Evolutionary conservation across 2,888 invertebrate genomes (phyloP), one percentile per base, ranked within the genome.

Genomic region (Drosophila buzzatii): DNA sequence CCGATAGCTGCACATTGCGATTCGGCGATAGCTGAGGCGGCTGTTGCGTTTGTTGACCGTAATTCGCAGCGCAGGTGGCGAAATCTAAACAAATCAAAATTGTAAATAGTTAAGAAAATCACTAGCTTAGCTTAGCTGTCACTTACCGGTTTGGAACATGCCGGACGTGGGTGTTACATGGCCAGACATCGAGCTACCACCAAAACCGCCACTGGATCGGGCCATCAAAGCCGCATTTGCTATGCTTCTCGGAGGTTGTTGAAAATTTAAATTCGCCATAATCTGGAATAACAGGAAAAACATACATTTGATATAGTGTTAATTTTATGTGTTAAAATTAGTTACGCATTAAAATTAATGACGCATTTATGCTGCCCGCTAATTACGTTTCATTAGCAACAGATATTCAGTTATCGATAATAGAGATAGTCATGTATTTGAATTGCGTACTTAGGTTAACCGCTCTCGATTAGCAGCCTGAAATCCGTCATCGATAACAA

Each of bases 251-350:
- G 97, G 97, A 91, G 96, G 96, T 94, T 96, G 96, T 94, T 96
- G 96, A 94, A 97, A 97, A 95, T 97, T 97, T 95, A 97, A 95
- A 95, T 97, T 97, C 95, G 97, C 97, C 97, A 97, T 97, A 95
- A 96, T 97, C 96, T 95, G 94, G n/a, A 76, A 60, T 37, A 33
- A 55, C 35, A 18, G n/a, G 27, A 3, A 59, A 39, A 20, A 14
- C 6, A 10, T 2, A 39, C 5, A 16, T 39, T 42, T 33, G 18
- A 3, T 16, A 14, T 33, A 42, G 1, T 14, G 14, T 31, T 1
- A 42, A 1, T 23, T 8, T 9, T 16, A 37, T 27, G 5, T 5
- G 5, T 10, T n/a, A n/a, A 27, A 56, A 14, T 5, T 2, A 42
- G 23, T 18, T 27, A 27, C 27, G 27, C 27, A 27, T 6, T 27